Percentiles rank a stretch among this genome's conserved stretches.
phyloP scores from a whole-genome alignment of 2,113 vertebrate species.

The Psophia crepitans region DNA sequence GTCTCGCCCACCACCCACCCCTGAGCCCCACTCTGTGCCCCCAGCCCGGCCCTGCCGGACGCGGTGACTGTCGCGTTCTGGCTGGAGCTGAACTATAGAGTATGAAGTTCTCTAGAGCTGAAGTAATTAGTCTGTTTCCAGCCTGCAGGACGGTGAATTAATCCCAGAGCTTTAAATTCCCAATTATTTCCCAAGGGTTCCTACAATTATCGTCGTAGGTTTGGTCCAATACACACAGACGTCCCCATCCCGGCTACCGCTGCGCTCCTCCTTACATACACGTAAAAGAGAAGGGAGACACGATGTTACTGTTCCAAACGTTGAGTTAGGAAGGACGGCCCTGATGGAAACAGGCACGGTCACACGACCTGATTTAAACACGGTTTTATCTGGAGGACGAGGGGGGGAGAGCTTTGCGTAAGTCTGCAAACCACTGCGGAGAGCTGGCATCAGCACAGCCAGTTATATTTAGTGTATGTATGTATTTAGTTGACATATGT shows the following conservation, averaged over 20 bases:
- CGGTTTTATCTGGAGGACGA: neutral
- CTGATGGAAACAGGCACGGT: neutral
- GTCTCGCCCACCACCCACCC: too few relatives aligned
- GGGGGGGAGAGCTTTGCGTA: neutral
- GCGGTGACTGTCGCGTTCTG: too few relatives aligned
- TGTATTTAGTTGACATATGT: neutral
- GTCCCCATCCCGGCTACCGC: neutral
- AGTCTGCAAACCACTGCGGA: neutral
- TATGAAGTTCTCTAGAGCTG: neutral
- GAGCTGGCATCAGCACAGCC: neutral
- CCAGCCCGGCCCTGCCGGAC: too few relatives aligned
- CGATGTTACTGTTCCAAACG: accelerated
- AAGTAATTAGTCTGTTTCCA: neutral
- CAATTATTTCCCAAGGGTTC: neutral
- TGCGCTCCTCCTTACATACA: neutral
- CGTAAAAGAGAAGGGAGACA: accelerated
- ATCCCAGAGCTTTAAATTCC: neutral
- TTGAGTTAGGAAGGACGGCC: neutral
- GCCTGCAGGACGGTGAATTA: neutral
- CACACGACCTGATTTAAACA: neutral
- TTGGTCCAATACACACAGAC: neutral
- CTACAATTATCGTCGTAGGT: neutral
- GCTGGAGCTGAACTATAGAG: too few relatives aligned
- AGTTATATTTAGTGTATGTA: neutral
- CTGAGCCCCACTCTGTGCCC: too few relatives aligned